phyloP scores from a whole-genome alignment of 2,113 vertebrate genomes.

The Pelusios castaneus region DNA sequence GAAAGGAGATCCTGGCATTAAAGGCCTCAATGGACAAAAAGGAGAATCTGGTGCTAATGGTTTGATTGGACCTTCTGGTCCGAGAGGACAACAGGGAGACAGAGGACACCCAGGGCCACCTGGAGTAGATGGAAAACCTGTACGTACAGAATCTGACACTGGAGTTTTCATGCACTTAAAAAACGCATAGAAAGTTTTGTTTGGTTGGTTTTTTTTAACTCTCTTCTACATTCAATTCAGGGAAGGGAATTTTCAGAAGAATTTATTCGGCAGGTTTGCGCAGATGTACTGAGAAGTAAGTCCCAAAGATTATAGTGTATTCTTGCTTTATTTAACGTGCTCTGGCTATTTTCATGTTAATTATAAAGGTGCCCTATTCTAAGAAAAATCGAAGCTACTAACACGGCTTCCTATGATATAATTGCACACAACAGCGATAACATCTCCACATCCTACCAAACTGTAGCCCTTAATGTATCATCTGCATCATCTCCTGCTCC shows the following conservation, averaged over 20 bases:
- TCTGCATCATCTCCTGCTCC: not conserved
- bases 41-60: slow-evolving; percentile 87
- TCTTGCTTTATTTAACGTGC: not conserved
- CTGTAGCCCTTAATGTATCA: not conserved
- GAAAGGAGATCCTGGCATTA: slow-evolving; percentile 86
- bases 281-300: slow-evolving; percentile 92
- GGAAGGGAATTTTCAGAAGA: slow-evolving; percentile 88
- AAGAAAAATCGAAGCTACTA: not conserved
- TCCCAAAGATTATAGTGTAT: slow-evolving; percentile 28
- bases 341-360: not conserved
- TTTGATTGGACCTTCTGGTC: slow-evolving; percentile 81
- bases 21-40: slow-evolving; percentile 84
- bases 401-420: rapidly evolving
- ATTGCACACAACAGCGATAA: not conserved
- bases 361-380: not conserved
- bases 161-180: not conserved
- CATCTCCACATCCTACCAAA: not conserved
- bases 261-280: slow-evolving; percentile 93
- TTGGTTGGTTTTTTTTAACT: not conserved
- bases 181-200: not conserved
- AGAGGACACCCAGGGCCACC: slow-evolving; percentile 83
- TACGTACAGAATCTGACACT: slow-evolving; percentile 73
- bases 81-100: slow-evolving; percentile 83
- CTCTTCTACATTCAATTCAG: slow-evolving; percentile 74
- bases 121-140: slow-evolving; percentile 89